Evolutionary conservation across 2,888 invertebrate genomes (phyloP).

Genomic region (Philereme transversata): DNA sequence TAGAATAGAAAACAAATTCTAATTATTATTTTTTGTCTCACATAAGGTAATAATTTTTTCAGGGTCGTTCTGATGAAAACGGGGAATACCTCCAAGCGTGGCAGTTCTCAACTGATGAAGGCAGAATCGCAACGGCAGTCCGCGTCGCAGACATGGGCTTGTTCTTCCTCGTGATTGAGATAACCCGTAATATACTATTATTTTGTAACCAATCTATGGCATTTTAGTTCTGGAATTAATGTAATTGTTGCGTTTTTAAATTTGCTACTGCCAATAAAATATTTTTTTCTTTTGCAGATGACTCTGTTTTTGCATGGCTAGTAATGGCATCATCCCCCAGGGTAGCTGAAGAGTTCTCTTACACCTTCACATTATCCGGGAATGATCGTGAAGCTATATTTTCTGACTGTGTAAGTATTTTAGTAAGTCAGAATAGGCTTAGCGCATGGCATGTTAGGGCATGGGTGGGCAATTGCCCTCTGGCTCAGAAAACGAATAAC

Average conservation of each 20-base stretch:
- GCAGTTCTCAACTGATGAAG: constrained; percentile 72
- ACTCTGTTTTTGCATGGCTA: constrained; percentile 67
- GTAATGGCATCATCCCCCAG: constrained; percentile 74
- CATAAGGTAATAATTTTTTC: constrained; percentile 5
- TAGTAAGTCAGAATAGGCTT: too few species aligned
- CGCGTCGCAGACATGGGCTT: constrained; percentile 76
- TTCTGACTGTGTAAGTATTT: constrained; percentile 72
- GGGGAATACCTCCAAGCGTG: constrained; percentile 77
- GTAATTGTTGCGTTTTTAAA: too few species aligned
- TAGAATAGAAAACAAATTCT: too few species aligned
- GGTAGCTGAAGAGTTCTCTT: constrained; percentile 70
- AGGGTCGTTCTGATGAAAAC: constrained; percentile 75
- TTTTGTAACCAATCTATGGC: too few species aligned
- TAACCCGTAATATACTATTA: constrained; percentile 52
- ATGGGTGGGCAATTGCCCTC: too few species aligned
- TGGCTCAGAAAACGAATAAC: too few species aligned
- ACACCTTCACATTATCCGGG: constrained; percentile 74
- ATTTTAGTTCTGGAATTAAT: too few species aligned
- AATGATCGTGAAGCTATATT: constrained; percentile 79
- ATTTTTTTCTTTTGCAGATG: constrained; percentile 50
- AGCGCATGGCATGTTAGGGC: too few species aligned
- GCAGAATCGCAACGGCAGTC: constrained; percentile 72
- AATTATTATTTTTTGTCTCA: too few species aligned
- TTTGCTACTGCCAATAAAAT: too few species aligned
- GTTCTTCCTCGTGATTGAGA: constrained; percentile 76